Percentiles rank a stretch among this genome's conserved stretches.
These are phyloP conservation scores for Pithys albifrons DNA, from an alignment of 2,113 vertebrate species.

Conservation along the genomic window DNA sequence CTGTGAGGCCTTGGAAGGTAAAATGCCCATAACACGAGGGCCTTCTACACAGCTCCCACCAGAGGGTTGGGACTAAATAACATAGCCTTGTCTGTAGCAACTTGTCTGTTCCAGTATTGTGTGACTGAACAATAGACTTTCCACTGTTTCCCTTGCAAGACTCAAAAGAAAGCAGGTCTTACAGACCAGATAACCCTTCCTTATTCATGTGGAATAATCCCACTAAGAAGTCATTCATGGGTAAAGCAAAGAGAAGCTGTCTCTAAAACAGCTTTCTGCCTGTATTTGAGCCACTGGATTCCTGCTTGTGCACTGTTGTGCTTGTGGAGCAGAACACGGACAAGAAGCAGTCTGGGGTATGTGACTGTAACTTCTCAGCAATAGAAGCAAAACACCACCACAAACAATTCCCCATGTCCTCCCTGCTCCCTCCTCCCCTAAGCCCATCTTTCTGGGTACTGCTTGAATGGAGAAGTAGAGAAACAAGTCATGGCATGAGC, in stretches of 20 bases:
- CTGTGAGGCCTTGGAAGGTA: neutral
- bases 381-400: neutral
- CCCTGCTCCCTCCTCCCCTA: neutral
- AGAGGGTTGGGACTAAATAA: neutral
- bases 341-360: neutral
- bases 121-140: conserved; percentile 48
- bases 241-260: conserved; percentile 62
- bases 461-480: neutral
- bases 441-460: neutral
- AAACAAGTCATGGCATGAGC: neutral
- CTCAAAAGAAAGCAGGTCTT: conserved; percentile 57
- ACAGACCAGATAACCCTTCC: conserved; percentile 63
- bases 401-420: neutral
- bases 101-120: conserved; percentile 50
- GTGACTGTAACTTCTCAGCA: neutral
- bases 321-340: neutral
- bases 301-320: neutral
- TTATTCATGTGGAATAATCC: conserved; percentile 68
- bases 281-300: conserved; percentile 31
- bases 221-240: conserved; percentile 61
- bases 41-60: neutral
- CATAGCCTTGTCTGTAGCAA: neutral
- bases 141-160: conserved; percentile 60
- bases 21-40: neutral
- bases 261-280: conserved; percentile 49